Evolutionary conservation across 2,113 vertebrate genomes (phyloP).

Genomic region (Empidonax alnorum): DNA sequence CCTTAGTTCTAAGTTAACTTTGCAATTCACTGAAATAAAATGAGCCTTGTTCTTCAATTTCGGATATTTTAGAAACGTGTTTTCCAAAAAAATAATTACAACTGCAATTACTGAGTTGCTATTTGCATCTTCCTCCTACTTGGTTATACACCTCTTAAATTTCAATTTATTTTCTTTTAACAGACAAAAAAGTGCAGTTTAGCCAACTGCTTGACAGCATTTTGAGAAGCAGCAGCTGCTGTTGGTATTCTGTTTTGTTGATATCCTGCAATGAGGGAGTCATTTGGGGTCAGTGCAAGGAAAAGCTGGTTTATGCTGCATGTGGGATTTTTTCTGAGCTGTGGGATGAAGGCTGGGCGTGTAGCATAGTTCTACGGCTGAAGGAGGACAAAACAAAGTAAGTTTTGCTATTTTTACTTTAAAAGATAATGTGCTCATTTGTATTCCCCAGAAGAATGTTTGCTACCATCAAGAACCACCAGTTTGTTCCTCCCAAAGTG

Average conservation of each 20-base stretch:
- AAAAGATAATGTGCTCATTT: not conserved
- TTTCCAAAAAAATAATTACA: not conserved
- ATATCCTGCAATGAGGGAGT: not conserved
- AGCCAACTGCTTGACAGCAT: not conserved
- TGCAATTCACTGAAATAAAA: not conserved
- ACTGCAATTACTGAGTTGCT: not conserved
- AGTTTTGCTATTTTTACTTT: slow-evolving; percentile 32
- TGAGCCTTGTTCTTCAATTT: not conserved
- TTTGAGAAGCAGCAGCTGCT: slow-evolving; percentile 50
- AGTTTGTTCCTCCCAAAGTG: not conserved
- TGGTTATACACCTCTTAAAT: not conserved
- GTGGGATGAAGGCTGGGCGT: slow-evolving; percentile 24
- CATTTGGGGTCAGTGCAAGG: slow-evolving; percentile 26
- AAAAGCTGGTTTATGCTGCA: slow-evolving; percentile 24
- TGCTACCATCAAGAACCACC: not conserved
- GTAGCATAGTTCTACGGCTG: not conserved
- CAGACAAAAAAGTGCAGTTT: not conserved
- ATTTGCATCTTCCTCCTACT: not conserved
- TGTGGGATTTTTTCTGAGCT: slow-evolving; percentile 35
- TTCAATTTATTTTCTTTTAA: slow-evolving; percentile 20
- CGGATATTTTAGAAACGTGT: not conserved
- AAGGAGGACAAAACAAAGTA: slow-evolving; percentile 31
- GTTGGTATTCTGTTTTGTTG: slow-evolving; percentile 20
- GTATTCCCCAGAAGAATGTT: slow-evolving; percentile 1
- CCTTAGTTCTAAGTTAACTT: not conserved